Evolutionary conservation across 2,888 invertebrate genomes (phyloP), one percentile per base, ranked within the genome.

Genomic region (Xylota segnis): DNA sequence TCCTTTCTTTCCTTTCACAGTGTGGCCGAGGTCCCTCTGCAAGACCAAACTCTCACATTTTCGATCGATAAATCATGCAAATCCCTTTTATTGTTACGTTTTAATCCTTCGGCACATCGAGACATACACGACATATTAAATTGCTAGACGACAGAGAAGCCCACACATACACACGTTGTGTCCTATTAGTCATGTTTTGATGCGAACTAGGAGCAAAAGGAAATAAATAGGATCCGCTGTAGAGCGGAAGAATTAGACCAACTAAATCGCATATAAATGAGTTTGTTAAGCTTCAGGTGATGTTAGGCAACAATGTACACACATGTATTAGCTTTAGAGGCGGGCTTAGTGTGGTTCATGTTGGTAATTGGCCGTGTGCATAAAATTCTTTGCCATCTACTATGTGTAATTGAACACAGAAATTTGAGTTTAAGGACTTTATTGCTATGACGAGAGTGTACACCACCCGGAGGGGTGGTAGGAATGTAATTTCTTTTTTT

Each of bases 241-340:
- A 65, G 50, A 65, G 65, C 65, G 65, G 50, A 65, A 65, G 65
- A 65, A 65, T 65, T 65, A 65, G 34, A 47, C 32, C 12, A 65
- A 32, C 65, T 32, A 47, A 50, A 34, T 37, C 65, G 50, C 65
- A 65, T 65, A 65, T 65, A 65, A 65, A 65, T 65, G 65, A 34
- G 50, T 50, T 50, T 65, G 47, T 65, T 65, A 65, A 18, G 50
- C 50, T 50, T n/a, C 50, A 65, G 65, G 65, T 65, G 34, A 65
- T 50, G 65, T 50, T 65, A 50, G 32, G 16, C 32, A 18, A 47
- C 32, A 61, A 23, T 10, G 23, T 50, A 23, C 16, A 23, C 18
- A 23, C 18, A 23, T 43, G 43, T 14, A n/a, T 23, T 50, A 16
- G 50, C 50, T 23, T 9, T 1, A 10, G 43, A 43, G 43, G 43